Evolutionary conservation across 2,113 vertebrate species (phyloP), one percentile per base, ranked within the genome.

Genomic region (Felis catus): DNA sequence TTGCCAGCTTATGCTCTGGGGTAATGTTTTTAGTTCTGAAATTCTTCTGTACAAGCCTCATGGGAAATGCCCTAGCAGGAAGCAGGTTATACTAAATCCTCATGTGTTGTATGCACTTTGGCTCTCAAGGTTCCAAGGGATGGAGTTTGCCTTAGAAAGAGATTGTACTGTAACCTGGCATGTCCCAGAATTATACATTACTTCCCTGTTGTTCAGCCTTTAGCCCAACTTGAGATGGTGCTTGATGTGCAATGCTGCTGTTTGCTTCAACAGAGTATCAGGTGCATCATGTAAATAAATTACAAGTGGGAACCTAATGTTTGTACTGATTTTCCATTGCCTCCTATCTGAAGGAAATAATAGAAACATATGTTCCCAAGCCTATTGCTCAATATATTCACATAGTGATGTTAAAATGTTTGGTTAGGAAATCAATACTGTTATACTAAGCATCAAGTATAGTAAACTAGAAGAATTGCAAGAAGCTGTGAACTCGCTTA

Each of bases 371-470:
- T 78, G 79, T 93, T 97, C 66, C 78, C 86, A 86, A 94, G 95
- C 58, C 73, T 88, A 91, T 1, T 97, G 95, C 45, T 98, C 90
- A 97, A 98, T 97, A 97, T 96, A 98, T 97, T 98, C 97, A 97
- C 96, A 97, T 95, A 98, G 98, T 94, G 96, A 98, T 98, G 97
- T 95, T 97, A 98, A 99, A 98, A 97, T 95, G 80, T 97, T 98
- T 97, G 96, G 97, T 96, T 98, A 95, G 95, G 87, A 98, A 99
- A 98, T 98, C 98, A 97, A 98, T 99, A 98, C 18, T 98, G 92
- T 96, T 98, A 96, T 89, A 94, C 89, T 97, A 97, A 98, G 71
- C 95, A 98, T 92, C 96, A 93, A 88, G 81, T 97, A 97, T 76
- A 91, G 94, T 89, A 97, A 94, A 79, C 79, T 91, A 89, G 96